Percentiles rank a stretch among this genome's conserved stretches.
phyloP scores from a whole-genome alignment of 2,888 invertebrate genomes.

The Macrosoma leucophasiata region DNA sequence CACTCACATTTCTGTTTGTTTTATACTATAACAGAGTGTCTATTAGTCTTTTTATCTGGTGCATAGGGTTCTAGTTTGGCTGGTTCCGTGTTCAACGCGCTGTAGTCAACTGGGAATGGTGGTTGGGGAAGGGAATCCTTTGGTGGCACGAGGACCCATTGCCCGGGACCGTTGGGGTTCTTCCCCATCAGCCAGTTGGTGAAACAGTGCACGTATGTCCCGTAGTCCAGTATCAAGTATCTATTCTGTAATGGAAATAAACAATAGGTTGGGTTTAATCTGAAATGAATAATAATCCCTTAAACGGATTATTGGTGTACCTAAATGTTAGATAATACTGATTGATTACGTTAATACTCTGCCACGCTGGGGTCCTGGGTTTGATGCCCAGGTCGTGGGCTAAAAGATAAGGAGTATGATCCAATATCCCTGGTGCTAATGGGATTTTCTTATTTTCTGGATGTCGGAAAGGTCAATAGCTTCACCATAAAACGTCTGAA shows the following conservation, averaged over 20 bases:
- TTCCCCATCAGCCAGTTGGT: slow-evolving; percentile 84
- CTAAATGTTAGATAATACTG: no score
- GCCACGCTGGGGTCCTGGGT: no score
- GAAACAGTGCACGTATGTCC: slow-evolving; percentile 82
- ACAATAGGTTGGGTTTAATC: not conserved
- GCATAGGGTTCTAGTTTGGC: slow-evolving; percentile 82
- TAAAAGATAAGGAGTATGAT: no score
- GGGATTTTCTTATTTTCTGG: no score
- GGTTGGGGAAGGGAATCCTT: slow-evolving; percentile 71
- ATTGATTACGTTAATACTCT: no score
- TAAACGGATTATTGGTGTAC: no score
- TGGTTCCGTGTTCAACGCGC: slow-evolving; percentile 82
- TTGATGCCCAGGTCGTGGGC: no score
- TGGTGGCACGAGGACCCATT: slow-evolving; percentile 81
- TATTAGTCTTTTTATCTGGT: slow-evolving; percentile 80
- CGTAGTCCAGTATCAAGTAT: slow-evolving; percentile 79
- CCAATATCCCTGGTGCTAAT: no score
- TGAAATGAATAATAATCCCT: not conserved
- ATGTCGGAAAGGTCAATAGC: no score
- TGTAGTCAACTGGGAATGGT: slow-evolving; percentile 85
- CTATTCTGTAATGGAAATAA: slow-evolving; percentile 76
- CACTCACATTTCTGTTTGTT: slow-evolving; percentile 12
- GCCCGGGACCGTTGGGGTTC: slow-evolving; percentile 85
- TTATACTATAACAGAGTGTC: slow-evolving; percentile 81
- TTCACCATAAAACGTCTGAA: no score